These are phyloP conservation scores for Corynorhinus townsendii DNA, from an alignment of 2,113 vertebrate species.

Conservation along the genomic window DNA sequence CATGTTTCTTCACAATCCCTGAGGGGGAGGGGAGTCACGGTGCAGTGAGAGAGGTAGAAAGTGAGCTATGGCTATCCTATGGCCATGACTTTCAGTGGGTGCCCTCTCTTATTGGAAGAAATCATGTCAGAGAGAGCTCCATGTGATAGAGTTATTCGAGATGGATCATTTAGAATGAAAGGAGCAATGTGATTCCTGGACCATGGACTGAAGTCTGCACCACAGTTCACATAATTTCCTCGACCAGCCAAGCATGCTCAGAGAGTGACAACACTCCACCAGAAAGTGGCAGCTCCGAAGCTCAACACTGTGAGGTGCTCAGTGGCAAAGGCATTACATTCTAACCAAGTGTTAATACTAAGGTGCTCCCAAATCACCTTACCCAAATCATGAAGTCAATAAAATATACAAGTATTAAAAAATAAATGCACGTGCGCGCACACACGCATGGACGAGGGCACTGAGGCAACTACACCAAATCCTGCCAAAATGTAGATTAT, in stretches of 20 bases:
- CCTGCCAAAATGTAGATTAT: conserved; percentile 38
- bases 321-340: neutral
- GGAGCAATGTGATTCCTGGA: neutral
- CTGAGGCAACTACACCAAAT: neutral
- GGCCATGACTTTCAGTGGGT: neutral
- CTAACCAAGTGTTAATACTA: neutral
- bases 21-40: accelerated
- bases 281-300: neutral
- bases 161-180: neutral
- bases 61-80: accelerated
- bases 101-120: neutral
- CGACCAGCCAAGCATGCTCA: neutral
- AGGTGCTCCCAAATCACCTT: neutral
- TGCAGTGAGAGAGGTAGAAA: neutral
- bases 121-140: neutral
- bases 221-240: conserved; percentile 10
- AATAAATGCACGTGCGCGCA: neutral
- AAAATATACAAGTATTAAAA: conserved; percentile 27
- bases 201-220: neutral
- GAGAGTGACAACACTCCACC: neutral
- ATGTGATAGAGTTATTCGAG: neutral
- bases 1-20: neutral
- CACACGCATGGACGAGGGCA: neutral
- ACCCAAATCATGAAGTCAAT: neutral
- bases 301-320: neutral